Base-by-base conservation (phyloP, 30 jellyfish, hydroid and myxozoan genomes). In the Aurelia sp. region DNA sequence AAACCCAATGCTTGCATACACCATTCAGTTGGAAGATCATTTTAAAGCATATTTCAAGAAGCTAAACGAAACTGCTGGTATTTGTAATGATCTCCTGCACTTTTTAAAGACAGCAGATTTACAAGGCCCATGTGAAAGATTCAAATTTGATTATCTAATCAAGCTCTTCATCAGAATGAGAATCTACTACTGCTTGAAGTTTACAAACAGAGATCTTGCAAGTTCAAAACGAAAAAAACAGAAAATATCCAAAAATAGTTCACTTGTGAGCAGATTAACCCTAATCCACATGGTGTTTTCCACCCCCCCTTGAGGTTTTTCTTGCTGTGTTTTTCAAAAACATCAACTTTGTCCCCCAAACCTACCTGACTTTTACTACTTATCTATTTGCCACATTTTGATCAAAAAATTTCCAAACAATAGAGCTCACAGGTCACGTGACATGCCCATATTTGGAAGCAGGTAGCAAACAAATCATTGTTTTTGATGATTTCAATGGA, bases 81-180 rank as follows among this genome's bases (percentile, higher is more conserved):
- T 27, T 35, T 12, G 83, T 4, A 31, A 24, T 27, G 66, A 19
- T 31, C 22, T 72, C 8, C 35, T 72, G 22, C 33, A 35, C 7
- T 6, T 48, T 18, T 24, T 41, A 16, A 52, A 41, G 22, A 72
- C 12, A 72, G 22, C 3, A 52, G 44, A 31, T 17, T 47, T 72
- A 18, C 40, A 9, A 17, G 64, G 21, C 52, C 20, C 22, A 18
- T 27, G 70, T 47, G 9, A 13, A 16, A 20, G 67, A 24, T 27
- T 50, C 11, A 4, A 51, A n/a, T 7, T 18, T 35, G 21, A 17
- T 9, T 57, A 47, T 53, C 78, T 72, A 9, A 24, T 38, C 30
- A 72, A 33, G 87, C 77, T 75, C 21, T 75, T 74, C 53, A 74
- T 52, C 4, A 74, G 74, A 53, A 22, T 52, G 64, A 35, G 82